Percentiles rank a stretch among this genome's conserved stretches.
Conservation (phyloP, 2,888 invertebrate genomes). For the Blastobasis adustella region DNA sequence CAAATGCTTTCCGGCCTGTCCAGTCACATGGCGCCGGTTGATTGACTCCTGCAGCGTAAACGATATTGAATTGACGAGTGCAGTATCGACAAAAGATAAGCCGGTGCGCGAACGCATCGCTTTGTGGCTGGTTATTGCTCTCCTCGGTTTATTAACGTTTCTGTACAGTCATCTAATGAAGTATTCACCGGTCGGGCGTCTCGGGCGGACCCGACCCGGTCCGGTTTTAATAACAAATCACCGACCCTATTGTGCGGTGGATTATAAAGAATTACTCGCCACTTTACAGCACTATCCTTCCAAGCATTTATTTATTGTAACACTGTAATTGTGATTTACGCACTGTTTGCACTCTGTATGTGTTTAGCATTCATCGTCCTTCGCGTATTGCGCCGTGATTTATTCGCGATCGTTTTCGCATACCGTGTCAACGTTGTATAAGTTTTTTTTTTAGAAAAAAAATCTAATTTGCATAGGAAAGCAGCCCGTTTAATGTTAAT, state of each 20-base stretch:
- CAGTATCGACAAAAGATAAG: conserved; percentile 5
- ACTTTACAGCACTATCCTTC: conserved; percentile 33
- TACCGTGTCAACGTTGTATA: conserved; percentile 5
- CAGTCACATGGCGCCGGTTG: no score
- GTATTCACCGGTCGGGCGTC: conserved; percentile 45
- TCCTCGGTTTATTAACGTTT: conserved; percentile 42
- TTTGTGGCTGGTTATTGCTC: conserved; percentile 39
- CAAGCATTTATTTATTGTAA: conserved; percentile 30
- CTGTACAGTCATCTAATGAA: conserved; percentile 66
- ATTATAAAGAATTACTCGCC: conserved; percentile 44
- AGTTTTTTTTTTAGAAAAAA: conserved; percentile 6
- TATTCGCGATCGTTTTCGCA: conserved; percentile 10
- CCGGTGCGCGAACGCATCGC: conserved; percentile 32
- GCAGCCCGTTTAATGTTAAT: conserved; percentile 22
- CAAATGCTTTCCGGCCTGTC: no score
- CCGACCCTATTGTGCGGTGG: conserved; percentile 36
- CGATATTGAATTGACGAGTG: neutral
- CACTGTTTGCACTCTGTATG: conserved; percentile 24
- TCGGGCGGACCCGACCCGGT: conserved; percentile 25
- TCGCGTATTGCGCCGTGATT: conserved; percentile 19
- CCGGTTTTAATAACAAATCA: conserved; percentile 50
- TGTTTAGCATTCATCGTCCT: conserved; percentile 11
- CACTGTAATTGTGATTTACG: conserved; percentile 35
- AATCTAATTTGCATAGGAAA: conserved; percentile 9
- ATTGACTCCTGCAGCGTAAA: no score